Percentiles rank a stretch among this genome's conserved stretches.
These are phyloP conservation scores for Silurus lanzhouensis DNA, from an alignment of 2,797 vertebrate genomes.

Conservation along the genomic window DNA sequence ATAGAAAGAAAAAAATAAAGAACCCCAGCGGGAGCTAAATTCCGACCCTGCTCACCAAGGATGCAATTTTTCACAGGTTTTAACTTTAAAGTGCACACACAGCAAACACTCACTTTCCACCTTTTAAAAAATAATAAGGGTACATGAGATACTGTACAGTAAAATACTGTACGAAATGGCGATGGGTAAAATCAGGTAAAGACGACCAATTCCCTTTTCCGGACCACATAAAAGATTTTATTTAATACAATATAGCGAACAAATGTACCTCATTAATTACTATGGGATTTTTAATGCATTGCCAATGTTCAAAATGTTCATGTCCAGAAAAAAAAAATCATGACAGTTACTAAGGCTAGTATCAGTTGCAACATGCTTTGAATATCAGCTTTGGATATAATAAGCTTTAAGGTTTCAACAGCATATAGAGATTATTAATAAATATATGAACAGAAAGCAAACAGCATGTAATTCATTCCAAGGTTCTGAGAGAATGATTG, in stretches of 20 bases:
- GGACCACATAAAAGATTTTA: constrained; percentile 10
- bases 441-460: neutral
- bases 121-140: constrained; percentile 10
- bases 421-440: neutral
- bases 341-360: neutral
- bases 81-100: constrained; percentile 29
- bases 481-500: neutral
- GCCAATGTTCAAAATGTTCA: neutral
- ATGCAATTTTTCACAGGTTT: constrained; percentile 32
- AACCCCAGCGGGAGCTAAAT: constrained; percentile 34
- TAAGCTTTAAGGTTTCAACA: neutral
- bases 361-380: neutral
- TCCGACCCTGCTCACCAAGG: constrained; percentile 28
- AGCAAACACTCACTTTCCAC: constrained; percentile 26
- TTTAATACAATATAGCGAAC: constrained; percentile 1
- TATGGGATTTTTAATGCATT: neutral
- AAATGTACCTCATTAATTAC: constrained; percentile 17
- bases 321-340: neutral
- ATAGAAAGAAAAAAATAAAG: constrained; percentile 61
- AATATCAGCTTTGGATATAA: neutral
- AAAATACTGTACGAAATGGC: constrained; percentile 8
- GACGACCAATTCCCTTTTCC: neutral
- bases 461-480: neutral
- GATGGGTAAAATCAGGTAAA: constrained; percentile 1
- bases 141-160: neutral